Percentiles rank a stretch among this genome's conserved stretches.
Conservation (phyloP, 2,113 vertebrate genomes). For the Dasyprocta punctata region DNA sequence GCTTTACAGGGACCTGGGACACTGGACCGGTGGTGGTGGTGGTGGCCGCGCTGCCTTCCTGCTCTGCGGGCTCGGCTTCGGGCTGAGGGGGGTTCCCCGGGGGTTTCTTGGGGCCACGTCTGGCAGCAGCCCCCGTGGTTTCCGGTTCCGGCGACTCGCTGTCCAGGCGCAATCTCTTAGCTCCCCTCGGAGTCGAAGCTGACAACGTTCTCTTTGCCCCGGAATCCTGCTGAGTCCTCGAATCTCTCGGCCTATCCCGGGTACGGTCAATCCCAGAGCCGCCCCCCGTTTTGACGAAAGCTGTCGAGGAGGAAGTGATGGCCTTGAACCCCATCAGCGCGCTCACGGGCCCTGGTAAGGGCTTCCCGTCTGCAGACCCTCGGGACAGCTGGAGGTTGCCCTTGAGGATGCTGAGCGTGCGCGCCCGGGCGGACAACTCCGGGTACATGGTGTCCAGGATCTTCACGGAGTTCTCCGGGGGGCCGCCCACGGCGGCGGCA, state of each 20-base stretch:
- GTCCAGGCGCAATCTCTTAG: conserved; percentile 91
- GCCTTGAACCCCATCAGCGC: conserved; percentile 90
- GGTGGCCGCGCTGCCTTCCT: neutral
- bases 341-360: conserved; percentile 77
- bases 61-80: neutral
- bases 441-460: conserved; percentile 97
- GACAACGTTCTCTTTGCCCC: conserved; percentile 83
- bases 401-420: conserved; percentile 94
- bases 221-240: conserved; percentile 42
- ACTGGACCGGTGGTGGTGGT: neutral
- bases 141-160: conserved; percentile 77
- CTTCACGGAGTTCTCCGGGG: conserved; percentile 95
- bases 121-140: fast-evolving
- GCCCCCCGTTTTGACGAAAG: conserved; percentile 93
- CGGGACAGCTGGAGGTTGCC: conserved; percentile 91
- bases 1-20: conserved; percentile 4
- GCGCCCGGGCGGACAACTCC: conserved; percentile 93
- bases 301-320: conserved; percentile 91
- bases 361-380: conserved; percentile 79
- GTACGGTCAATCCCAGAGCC: conserved; percentile 63
- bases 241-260: conserved; percentile 64
- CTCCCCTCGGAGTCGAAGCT: conserved; percentile 82
- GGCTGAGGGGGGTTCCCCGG: neutral
- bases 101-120: neutral
- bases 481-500: conserved; percentile 75